Evolutionary conservation across 2,797 vertebrate species (phyloP).

Genomic region (Bryconaethiops microstoma): DNA sequence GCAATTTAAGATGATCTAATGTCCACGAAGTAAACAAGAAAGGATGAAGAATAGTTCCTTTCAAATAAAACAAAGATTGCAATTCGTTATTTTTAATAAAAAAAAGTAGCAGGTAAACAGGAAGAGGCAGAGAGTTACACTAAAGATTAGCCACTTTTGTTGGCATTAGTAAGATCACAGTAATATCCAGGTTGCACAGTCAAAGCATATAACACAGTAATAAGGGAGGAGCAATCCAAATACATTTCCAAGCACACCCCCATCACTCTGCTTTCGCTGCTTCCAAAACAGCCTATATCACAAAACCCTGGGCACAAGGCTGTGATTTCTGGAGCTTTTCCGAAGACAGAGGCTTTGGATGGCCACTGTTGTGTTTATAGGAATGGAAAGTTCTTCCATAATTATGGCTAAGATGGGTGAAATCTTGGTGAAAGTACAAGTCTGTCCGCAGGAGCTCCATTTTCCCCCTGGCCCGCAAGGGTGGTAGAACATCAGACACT

Average conservation of each 20-base stretch:
- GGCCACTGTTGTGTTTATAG: slow-evolving; percentile 67
- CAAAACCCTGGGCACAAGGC: slow-evolving; percentile 53
- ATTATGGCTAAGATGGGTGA: slow-evolving; percentile 69
- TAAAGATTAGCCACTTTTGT: too few relatives aligned
- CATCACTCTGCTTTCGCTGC: neutral
- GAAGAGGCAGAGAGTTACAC: too few relatives aligned
- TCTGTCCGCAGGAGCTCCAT: slow-evolving; percentile 36
- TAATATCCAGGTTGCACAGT: too few relatives aligned
- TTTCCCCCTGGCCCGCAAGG: slow-evolving; percentile 11
- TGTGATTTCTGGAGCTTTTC: slow-evolving; percentile 73
- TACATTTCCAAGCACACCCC: slow-evolving; percentile 60
- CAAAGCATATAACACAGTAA: too few relatives aligned
- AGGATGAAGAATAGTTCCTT: too few relatives aligned
- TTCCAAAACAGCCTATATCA: neutral
- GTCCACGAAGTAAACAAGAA: too few relatives aligned
- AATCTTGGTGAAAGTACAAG: slow-evolving; percentile 50
- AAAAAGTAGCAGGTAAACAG: too few relatives aligned
- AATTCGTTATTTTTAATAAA: too few relatives aligned
- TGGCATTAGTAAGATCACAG: too few relatives aligned
- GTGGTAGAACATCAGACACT: slow-evolving; percentile 44
- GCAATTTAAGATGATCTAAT: too few relatives aligned
- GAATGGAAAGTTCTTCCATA: slow-evolving; percentile 72
- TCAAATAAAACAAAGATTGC: too few relatives aligned
- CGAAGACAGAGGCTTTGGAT: slow-evolving; percentile 71
- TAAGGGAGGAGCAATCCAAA: neutral